Base-by-base conservation (phyloP, 2,888 invertebrate genomes). In the Coenonympha glycerion region DNA sequence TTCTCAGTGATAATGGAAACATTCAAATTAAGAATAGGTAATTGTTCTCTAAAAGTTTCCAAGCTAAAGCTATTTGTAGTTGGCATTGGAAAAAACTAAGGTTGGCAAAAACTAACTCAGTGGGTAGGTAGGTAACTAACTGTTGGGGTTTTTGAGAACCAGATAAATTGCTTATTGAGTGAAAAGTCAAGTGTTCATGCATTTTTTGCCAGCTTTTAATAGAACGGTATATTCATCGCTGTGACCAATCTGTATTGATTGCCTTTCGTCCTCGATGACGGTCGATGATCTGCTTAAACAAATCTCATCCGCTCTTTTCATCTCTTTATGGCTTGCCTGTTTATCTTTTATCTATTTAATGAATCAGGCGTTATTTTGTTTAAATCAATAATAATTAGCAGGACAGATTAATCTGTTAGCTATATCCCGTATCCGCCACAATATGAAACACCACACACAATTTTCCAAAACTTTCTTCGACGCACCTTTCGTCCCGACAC, bases 161-260 rank as follows among this genome's bases (percentile, higher is more conserved):
- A 30, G 41, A 34, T 34, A 24, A 45, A 22, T 24, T 16, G 11
- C 45, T 24, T 34, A 24, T 3, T 34, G 6, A 22, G n/a, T 24
- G 9, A 44, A 45, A 45, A 45, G 6, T 45, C 16, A 34, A 47
- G 34, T 21, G 41, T 40, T 31, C 18, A 34, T 49, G 34, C 26
- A 44, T 40, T 31, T 37, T 53, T 53, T 58, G 39, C 41, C 15
- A 44, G 16, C 34, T 3, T 3, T 11, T 8, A 36, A 11, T 31
- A 19, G 24, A 19, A 34, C 47, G 44, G 50, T 53, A 53, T 54
- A 58, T 59, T 58, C 54, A 56, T 40, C 52, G 52, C 59, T 57
- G 63, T 62, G 60, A 64, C 63, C 51, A 65, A 65, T 66, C 51
- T 45, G 46, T 34, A 36, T 47, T 60, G 58, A 64, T 65, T 63